phyloP scores from a whole-genome alignment of 2,113 vertebrate species.

The Rattus norvegicus region DNA sequence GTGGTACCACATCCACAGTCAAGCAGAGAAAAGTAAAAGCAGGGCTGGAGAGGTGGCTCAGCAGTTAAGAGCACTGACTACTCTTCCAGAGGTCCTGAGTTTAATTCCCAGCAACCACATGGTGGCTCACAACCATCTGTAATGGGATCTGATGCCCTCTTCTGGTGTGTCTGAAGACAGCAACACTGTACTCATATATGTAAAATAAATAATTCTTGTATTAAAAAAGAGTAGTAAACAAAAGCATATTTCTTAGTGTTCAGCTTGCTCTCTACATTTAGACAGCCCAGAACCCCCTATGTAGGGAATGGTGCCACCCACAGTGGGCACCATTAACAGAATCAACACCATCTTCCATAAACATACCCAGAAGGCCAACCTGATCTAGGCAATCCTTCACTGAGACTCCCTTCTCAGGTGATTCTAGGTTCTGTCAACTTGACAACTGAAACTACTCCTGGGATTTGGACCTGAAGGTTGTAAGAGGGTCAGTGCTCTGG shows the following conservation, averaged over 20 bases:
- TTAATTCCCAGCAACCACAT: no score
- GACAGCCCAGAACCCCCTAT: background rate
- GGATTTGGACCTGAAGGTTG: background rate
- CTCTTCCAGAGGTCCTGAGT: no score
- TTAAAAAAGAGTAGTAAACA: background rate
- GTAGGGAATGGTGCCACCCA: background rate
- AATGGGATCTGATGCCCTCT: no score
- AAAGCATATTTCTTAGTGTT: no score
- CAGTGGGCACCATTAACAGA: background rate
- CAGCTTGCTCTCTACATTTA: background rate
- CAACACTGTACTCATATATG: no score
- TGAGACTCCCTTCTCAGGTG: background rate
- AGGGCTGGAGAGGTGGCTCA: no score
- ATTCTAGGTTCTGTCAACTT: background rate
- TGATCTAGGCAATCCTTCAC: background rate
- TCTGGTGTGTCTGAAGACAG: no score
- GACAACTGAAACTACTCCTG: background rate
- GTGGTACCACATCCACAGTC: background rate
- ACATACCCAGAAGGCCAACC: no score
- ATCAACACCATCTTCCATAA: background rate
- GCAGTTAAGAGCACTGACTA: no score
- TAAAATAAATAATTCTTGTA: no score
- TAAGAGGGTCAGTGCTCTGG: background rate
- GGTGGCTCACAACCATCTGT: no score
- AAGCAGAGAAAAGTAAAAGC: background rate